Evolutionary conservation across 2,888 invertebrate genomes (phyloP).

Genomic region (Machimus atricapillus): DNA sequence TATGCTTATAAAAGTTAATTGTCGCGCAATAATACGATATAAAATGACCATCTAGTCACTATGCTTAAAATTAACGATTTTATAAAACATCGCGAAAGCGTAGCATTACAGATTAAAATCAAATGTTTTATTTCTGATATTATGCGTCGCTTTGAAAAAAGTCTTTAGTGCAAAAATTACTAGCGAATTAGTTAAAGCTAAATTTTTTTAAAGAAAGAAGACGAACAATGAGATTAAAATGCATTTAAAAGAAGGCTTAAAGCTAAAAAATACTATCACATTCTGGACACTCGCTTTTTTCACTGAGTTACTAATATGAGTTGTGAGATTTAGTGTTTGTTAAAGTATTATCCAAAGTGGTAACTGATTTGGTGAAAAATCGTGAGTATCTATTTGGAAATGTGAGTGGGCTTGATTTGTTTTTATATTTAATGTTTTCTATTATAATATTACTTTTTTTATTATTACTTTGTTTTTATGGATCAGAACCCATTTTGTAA

Average conservation of each 20-base stretch:
- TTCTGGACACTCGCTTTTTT: neutral
- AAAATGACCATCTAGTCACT: neutral
- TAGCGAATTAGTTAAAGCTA: neutral
- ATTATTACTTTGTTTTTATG: neutral
- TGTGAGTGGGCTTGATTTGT: neutral
- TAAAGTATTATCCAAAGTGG: neutral
- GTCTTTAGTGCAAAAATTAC: neutral
- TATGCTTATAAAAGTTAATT: neutral
- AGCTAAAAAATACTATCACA: neutral
- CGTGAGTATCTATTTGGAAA: neutral
- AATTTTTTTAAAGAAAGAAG: neutral
- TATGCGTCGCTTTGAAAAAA: neutral
- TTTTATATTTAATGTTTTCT: neutral
- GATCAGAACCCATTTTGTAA: neutral
- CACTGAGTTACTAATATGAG: neutral
- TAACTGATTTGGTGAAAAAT: neutral
- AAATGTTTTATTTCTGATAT: neutral
- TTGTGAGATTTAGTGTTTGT: neutral
- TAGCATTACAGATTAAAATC: neutral
- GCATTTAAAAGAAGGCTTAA: neutral
- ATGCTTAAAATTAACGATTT: neutral
- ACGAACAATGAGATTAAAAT: neutral
- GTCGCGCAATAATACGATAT: neutral
- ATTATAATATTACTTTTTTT: neutral
- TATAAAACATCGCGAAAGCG: neutral